Conservation (phyloP, 2,797 vertebrate genomes). For the Pempheris klunzingeri region DNA sequence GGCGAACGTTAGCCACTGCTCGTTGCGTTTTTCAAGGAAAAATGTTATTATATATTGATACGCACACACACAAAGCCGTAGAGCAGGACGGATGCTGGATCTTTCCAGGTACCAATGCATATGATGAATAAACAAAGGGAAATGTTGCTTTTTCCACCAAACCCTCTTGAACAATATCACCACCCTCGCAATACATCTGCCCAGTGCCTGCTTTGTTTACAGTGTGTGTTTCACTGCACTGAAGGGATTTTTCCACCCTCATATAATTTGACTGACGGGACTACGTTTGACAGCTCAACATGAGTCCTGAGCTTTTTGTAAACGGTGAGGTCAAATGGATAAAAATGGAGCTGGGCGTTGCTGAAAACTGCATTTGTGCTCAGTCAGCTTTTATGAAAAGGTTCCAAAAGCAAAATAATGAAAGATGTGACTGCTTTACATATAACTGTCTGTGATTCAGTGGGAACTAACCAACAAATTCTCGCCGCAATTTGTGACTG, state of each 20-base stretch:
- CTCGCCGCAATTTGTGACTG: slow-evolving; percentile 6
- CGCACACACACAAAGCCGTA: slow-evolving; percentile 8
- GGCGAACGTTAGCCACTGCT: no score
- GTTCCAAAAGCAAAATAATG: neutral
- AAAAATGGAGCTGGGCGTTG: neutral
- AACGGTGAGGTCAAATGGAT: slow-evolving; percentile 21
- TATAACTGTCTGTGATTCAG: neutral
- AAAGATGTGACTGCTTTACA: neutral
- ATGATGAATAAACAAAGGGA: slow-evolving; percentile 5
- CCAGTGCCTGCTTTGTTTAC: slow-evolving; percentile 56
- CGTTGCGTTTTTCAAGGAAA: no score
- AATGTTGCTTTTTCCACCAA: slow-evolving; percentile 6
- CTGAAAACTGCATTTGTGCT: slow-evolving; percentile 4
- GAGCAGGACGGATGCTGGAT: neutral
- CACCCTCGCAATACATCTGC: slow-evolving; percentile 30
- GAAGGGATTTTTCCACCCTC: slow-evolving; percentile 44
- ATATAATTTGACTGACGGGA: slow-evolving; percentile 35
- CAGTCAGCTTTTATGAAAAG: neutral
- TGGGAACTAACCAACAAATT: neutral
- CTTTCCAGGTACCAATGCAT: slow-evolving; percentile 10
- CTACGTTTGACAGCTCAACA: slow-evolving; percentile 33
- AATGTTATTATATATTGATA: no score
- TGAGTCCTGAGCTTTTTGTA: slow-evolving; percentile 27
- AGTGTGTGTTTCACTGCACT: slow-evolving; percentile 36
- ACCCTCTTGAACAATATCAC: slow-evolving; percentile 23